A percentile compares a stretch with the other conserved stretches of the same genome.
phyloP scores from a whole-genome alignment of 2,888 invertebrate genomes.

The Meta bourneti region DNA sequence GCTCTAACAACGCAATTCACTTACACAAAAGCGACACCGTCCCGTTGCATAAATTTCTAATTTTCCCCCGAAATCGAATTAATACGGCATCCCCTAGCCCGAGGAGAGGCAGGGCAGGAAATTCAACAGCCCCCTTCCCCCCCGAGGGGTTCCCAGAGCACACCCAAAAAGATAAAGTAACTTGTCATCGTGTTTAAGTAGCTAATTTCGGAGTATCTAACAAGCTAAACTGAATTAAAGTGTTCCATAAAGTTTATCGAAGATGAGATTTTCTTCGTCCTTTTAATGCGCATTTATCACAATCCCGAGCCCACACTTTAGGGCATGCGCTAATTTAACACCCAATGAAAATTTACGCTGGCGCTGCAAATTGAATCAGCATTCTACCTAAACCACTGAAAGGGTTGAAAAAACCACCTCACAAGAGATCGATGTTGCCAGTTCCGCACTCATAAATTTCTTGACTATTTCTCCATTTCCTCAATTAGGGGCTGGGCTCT shows the following conservation, averaged over 20 bases:
- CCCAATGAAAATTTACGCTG: conserved; percentile 5
- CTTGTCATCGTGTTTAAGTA: conserved; percentile 36
- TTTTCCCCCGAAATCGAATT: background rate
- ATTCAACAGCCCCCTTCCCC: background rate
- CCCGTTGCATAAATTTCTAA: background rate
- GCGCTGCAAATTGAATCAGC: conserved; percentile 4
- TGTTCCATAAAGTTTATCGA: conserved; percentile 13
- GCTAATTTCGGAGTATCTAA: conserved; percentile 28
- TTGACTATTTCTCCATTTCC: background rate
- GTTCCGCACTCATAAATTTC: background rate
- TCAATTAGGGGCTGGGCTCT: background rate
- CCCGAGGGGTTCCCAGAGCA: background rate
- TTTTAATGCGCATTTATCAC: conserved; percentile 18
- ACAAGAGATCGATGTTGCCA: background rate
- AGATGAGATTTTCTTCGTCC: background rate
- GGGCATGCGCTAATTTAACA: conserved; percentile 2
- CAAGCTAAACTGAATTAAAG: conserved; percentile 23
- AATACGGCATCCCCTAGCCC: background rate
- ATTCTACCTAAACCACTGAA: background rate
- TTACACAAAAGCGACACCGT: background rate
- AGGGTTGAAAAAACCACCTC: background rate
- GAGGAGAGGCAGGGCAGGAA: background rate
- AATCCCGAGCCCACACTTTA: background rate
- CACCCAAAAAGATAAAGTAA: conserved; percentile 11
- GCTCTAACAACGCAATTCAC: background rate